These are phyloP conservation scores for Lucinisca nassula DNA, from an alignment of 2,888 invertebrate species.

Conservation along the genomic window DNA sequence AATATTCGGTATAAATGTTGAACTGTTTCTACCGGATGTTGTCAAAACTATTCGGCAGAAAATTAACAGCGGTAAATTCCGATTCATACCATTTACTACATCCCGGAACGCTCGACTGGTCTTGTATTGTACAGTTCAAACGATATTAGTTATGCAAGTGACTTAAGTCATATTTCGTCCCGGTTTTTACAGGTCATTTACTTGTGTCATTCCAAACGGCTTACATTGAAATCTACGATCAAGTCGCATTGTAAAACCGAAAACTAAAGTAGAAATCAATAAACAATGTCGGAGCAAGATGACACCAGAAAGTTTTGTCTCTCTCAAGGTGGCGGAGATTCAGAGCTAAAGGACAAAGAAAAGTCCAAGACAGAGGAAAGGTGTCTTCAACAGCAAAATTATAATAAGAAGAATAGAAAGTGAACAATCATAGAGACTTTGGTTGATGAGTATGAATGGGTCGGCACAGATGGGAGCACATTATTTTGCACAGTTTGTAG, in stretches of 20 bases:
- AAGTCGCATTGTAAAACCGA: background rate
- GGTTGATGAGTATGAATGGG: background rate
- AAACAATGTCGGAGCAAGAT: background rate
- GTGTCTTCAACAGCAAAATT: background rate
- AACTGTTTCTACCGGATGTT: no score
- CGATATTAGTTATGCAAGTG: no score
- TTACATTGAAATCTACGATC: background rate
- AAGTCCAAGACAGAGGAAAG: background rate
- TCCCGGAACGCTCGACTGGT: no score
- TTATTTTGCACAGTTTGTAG: background rate
- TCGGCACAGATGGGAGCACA: background rate
- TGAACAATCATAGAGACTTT: background rate
- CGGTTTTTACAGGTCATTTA: no score
- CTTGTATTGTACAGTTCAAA: no score
- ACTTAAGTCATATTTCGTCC: no score
- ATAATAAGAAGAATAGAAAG: background rate
- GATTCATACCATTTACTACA: no score
- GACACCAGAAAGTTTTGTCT: background rate
- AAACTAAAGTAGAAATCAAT: background rate
- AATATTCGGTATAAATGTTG: no score
- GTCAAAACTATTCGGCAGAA: no score
- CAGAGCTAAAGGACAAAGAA: background rate
- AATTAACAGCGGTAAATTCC: no score
- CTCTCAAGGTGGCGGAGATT: background rate
- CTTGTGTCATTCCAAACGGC: no score